Evolutionary conservation across 2,888 invertebrate genomes (phyloP), one percentile per base, ranked within the genome.

Genomic region (Punctoribates punctum): DNA sequence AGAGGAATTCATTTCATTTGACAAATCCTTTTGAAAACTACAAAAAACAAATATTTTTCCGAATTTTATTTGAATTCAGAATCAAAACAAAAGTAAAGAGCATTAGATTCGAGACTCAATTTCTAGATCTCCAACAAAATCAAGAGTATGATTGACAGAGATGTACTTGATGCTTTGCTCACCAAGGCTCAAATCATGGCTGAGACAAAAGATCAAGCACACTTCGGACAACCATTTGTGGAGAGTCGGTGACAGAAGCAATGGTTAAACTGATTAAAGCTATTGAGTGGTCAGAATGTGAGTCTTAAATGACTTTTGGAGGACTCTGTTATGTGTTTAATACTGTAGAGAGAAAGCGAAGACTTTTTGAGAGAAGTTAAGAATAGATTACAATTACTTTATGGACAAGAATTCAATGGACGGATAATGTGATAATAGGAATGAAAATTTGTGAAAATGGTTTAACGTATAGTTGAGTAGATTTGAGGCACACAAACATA

Each of bases 131-230:
- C 1, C 27, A 27, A 5, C 20, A 57, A 23, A 57, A 57, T 23
- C 4, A 23, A n/a, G 54, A 13, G 15, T 11, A 5, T 60, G 27
- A 27, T 27, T 60, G 75, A 65, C 70, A 75, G 75, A 27, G 72
- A 75, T 75, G 75, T 75, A 75, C 75, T 75, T 75, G 75, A 75
- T 75, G 75, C 75, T 75, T 75, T 75, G 75, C 75, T 75, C 75
- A 75, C 75, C 75, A 75, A 60, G 46, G 15, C 27, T 27, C 13
- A 48, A 29, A 62, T 46, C 20, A 70, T 75, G 75, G 75, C 70
- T 75, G 75, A 75, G 75, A 75, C 75, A 75, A 75, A 75, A 75
- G 75, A 75, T 73, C 75, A 75, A 75, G 75, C 75, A 75, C 75
- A 51, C 20, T 20, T 42, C 75, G 29, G 42, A 38, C 42, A 25